Evolutionary conservation across 2,113 vertebrate species (phyloP).

Genomic region (Colinus virginianus): DNA sequence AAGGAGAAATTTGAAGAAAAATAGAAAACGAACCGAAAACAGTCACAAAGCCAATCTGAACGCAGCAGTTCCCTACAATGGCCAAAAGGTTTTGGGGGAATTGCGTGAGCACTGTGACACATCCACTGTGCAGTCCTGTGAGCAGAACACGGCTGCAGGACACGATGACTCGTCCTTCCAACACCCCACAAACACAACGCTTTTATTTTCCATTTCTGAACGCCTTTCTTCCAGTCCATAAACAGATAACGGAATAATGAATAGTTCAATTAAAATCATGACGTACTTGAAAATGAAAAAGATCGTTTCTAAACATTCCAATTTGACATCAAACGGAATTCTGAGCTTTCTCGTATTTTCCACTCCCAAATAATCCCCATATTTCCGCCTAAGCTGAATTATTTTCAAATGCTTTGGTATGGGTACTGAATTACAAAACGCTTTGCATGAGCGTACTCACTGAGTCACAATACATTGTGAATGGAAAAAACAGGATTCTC

Average conservation of each 20-base stretch:
- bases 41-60: background rate
- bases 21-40: background rate
- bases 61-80: background rate
- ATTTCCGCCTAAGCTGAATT: background rate
- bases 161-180: too few species aligned
- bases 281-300: background rate
- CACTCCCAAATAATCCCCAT: background rate
- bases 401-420: background rate
- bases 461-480: background rate
- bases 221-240: background rate
- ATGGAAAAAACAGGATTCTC: background rate
- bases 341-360: background rate
- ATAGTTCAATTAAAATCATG: background rate
- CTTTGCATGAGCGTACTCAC: background rate
- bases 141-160: background rate
- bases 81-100: background rate
- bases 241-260: background rate
- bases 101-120: background rate
- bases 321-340: background rate
- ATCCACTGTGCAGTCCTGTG: background rate
- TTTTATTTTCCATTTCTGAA: background rate
- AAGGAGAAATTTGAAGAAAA: background rate
- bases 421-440: background rate
- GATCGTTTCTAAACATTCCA: background rate
- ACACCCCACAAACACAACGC: too few species aligned